Conservation (phyloP, 2,113 vertebrate genomes). For the Thomomys bottae region DNA sequence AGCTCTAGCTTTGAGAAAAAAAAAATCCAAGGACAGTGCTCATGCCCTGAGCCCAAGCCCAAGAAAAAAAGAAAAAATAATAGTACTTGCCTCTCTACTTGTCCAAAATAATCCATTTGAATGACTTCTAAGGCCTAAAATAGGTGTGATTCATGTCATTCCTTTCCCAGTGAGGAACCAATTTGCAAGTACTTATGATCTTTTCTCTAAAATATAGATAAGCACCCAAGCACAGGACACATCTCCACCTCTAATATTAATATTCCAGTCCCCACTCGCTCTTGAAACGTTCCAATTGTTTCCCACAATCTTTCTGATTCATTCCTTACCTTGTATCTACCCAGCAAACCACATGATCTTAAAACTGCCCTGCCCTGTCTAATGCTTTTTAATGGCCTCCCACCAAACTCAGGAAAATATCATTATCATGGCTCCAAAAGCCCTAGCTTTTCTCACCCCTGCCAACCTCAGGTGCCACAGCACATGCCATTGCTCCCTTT, state of each 20-base stretch:
- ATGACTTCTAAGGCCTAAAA: slow-evolving; percentile 20
- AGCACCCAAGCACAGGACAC: neutral
- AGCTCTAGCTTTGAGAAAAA: too few relatives aligned
- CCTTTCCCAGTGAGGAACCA: neutral
- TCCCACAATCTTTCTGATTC: neutral
- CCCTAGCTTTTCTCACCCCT: neutral
- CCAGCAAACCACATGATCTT: neutral
- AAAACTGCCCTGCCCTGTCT: neutral
- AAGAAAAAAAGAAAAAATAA: too few relatives aligned
- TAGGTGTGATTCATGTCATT: neutral
- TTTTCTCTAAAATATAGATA: neutral
- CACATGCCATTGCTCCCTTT: neutral
- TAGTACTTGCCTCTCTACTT: neutral
- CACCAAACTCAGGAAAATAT: neutral
- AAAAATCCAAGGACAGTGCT: too few relatives aligned
- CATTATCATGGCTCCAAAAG: neutral
- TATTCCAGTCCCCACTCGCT: neutral
- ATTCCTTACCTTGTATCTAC: neutral
- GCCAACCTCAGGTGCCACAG: neutral
- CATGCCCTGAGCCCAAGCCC: too few relatives aligned
- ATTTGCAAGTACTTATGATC: neutral
- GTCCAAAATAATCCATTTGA: neutral
- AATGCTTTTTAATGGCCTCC: neutral
- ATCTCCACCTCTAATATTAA: neutral
- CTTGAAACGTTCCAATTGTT: neutral